These are phyloP conservation scores for Origma solitaria DNA, from an alignment of 2,113 vertebrate genomes.

Conservation along the genomic window DNA sequence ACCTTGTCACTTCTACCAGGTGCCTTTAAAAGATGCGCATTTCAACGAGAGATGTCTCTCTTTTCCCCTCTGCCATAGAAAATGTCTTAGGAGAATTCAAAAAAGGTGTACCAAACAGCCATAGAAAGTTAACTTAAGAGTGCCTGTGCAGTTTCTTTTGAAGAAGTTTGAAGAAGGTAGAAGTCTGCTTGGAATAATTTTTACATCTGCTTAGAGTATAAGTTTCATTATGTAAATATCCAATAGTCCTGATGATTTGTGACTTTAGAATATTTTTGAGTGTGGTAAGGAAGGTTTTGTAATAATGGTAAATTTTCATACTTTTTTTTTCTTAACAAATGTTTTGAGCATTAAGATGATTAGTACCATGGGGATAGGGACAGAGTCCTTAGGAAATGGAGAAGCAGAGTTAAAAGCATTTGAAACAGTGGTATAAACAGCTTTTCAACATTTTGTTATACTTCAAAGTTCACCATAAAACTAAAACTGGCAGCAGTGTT, in stretches of 20 bases:
- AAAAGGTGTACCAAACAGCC: not conserved
- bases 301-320: not conserved
- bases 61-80: not conserved
- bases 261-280: not conserved
- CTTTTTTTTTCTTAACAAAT: not conserved
- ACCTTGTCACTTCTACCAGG: not conserved
- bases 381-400: not conserved
- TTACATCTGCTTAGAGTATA: not conserved
- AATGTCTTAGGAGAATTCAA: not conserved
- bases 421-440: slow-evolving; percentile 9
- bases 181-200: not conserved
- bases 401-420: slow-evolving; percentile 6
- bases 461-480: slow-evolving; percentile 57
- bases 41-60: not conserved
- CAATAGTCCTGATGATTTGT: not conserved
- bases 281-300: not conserved
- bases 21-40: not conserved
- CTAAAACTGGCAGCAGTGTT: slow-evolving; percentile 28
- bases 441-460: slow-evolving; percentile 32
- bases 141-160: not conserved
- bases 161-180: not conserved
- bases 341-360: not conserved
- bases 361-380: not conserved
- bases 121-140: not conserved
- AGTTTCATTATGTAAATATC: not conserved